Conservation (phyloP, 2,888 invertebrate species). For the Thelaira solivaga region DNA sequence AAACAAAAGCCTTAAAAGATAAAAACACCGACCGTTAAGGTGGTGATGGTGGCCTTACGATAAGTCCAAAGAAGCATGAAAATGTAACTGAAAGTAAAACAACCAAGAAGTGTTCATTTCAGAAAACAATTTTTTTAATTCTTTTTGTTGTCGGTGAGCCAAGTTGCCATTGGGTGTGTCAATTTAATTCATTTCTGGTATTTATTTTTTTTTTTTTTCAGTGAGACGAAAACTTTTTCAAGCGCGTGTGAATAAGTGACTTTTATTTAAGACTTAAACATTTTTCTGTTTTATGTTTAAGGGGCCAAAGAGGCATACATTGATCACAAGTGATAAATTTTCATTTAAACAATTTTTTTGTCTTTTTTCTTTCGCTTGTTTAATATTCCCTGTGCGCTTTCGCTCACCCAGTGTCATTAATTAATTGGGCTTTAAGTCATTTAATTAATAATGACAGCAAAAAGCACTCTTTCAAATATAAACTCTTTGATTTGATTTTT, state of each 20-base stretch:
- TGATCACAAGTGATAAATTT: constrained; percentile 52
- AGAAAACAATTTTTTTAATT: not conserved
- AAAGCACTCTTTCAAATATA: not conserved
- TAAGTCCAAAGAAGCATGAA: not conserved
- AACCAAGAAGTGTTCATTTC: constrained; percentile 11
- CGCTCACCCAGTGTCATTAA: constrained; percentile 43
- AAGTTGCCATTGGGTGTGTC: constrained; percentile 48
- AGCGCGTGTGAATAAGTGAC: constrained; percentile 41
- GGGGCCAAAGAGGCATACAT: not conserved
- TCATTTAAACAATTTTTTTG: constrained; percentile 50
- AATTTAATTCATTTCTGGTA: constrained; percentile 26
- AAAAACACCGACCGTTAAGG: not conserved
- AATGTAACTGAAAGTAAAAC: not conserved
- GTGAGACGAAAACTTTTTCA: too few species aligned
- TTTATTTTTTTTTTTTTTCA: not conserved
- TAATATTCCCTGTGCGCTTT: constrained; percentile 9
- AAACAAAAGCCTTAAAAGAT: not conserved
- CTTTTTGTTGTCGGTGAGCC: not conserved
- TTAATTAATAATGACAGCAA: constrained; percentile 47
- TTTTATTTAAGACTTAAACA: constrained; percentile 53
- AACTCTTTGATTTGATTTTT: not conserved
- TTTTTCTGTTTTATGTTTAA: not conserved
- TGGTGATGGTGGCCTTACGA: not conserved
- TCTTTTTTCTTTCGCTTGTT: constrained; percentile 21
- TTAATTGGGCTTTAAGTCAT: constrained; percentile 59